phyloP scores from a whole-genome alignment of 2,113 vertebrate genomes.

The Silurus glanis region DNA sequence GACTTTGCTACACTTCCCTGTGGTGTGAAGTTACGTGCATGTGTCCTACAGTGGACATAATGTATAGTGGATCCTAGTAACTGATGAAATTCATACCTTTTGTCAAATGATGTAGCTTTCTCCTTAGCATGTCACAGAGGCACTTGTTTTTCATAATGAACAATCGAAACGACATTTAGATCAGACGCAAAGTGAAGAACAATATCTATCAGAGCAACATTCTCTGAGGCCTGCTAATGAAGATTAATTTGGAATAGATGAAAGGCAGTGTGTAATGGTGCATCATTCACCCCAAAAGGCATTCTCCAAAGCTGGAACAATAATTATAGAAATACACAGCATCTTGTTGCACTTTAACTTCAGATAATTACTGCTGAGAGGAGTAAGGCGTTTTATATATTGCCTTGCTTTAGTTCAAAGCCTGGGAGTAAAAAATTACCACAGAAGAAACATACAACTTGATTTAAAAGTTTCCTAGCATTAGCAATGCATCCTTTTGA shows the following conservation, averaged over 20 bases:
- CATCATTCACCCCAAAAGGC: slow-evolving; percentile 37
- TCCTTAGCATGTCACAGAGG: slow-evolving; percentile 45
- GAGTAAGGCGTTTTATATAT: slow-evolving; percentile 5
- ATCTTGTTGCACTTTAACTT: slow-evolving; percentile 32
- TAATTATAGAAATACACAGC: slow-evolving; percentile 19
- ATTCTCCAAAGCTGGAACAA: slow-evolving; percentile 22
- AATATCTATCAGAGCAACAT: slow-evolving; percentile 29
- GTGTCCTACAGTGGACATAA: not conserved
- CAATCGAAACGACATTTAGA: slow-evolving; percentile 44
- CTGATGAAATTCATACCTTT: not conserved
- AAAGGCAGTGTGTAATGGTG: slow-evolving; percentile 35
- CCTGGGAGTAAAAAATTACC: not conserved
- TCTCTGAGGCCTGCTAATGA: slow-evolving; percentile 30
- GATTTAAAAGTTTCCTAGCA: not conserved
- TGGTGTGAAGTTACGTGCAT: not conserved
- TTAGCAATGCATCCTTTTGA: not conserved
- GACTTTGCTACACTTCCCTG: not conserved
- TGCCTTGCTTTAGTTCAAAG: slow-evolving; percentile 8
- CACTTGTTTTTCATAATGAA: slow-evolving; percentile 60
- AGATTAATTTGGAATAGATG: slow-evolving; percentile 48
- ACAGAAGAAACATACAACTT: not conserved
- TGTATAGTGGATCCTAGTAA: not conserved
- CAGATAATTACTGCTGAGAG: slow-evolving; percentile 26
- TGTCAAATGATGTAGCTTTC: slow-evolving; percentile 5
- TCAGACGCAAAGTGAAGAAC: slow-evolving; percentile 45